phyloP scores from a whole-genome alignment of 2,888 invertebrate genomes.

The Acronicta psi region DNA sequence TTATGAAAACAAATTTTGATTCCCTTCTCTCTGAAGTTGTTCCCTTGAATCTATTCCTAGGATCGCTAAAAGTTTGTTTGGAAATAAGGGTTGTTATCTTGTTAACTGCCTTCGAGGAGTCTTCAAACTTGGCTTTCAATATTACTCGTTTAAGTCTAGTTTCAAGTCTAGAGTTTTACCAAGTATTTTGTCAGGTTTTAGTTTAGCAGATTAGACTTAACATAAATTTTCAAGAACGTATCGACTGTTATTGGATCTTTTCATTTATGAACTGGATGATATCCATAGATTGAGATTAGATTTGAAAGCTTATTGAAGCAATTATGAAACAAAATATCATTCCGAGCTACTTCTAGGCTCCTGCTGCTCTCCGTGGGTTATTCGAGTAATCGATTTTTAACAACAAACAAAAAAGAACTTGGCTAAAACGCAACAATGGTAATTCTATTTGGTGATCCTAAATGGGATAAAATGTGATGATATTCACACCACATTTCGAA shows the following conservation, averaged over 20 bases:
- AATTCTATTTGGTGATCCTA: constrained; percentile 20
- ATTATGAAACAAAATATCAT: too few species aligned
- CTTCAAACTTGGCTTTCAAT: constrained; percentile 19
- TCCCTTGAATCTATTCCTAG: constrained; percentile 2
- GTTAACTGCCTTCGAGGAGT: constrained; percentile 10
- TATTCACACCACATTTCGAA: constrained; percentile 39
- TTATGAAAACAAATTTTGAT: constrained; percentile 2
- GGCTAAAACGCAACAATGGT: constrained; percentile 27
- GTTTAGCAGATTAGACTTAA: background rate
- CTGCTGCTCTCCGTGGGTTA: too few species aligned
- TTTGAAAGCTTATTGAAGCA: too few species aligned
- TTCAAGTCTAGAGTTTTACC: background rate
- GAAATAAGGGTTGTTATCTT: constrained; percentile 23
- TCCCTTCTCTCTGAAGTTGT: constrained; percentile 6
- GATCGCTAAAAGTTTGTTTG: background rate
- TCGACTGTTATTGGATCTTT: too few species aligned
- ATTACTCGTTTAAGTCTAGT: constrained; percentile 1
- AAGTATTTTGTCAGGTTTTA: background rate
- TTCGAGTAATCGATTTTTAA: background rate
- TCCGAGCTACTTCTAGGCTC: too few species aligned
- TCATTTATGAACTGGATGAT: too few species aligned
- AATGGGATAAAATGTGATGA: constrained; percentile 49
- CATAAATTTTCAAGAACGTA: too few species aligned
- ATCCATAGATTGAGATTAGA: too few species aligned
- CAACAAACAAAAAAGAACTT: background rate